Evolutionary conservation across 1,140 invertebrate species (phyloP).

Genomic region (Nilaparvata lugens): DNA sequence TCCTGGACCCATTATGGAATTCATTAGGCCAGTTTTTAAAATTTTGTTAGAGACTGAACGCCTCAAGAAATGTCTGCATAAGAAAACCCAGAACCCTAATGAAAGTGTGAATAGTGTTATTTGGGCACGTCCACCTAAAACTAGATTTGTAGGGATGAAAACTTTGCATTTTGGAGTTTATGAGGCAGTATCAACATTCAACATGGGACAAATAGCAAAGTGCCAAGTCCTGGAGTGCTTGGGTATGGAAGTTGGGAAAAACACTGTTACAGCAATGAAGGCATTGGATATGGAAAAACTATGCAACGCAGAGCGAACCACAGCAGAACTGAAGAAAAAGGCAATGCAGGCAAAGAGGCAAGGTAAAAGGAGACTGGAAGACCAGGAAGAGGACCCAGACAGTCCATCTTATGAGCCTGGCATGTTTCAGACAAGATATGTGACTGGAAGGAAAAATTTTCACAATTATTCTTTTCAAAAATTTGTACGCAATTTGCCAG

Average conservation of each 20-base stretch:
- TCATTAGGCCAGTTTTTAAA: constrained; percentile 23
- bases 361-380: too few relatives aligned
- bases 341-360: too few relatives aligned
- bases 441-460: too few relatives aligned
- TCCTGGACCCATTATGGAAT: constrained; percentile 1
- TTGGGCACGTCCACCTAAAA: constrained; percentile 24
- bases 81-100: constrained; percentile 24
- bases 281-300: too few relatives aligned
- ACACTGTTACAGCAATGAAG: constrained; percentile 3
- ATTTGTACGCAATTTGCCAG: too few relatives aligned
- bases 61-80: constrained; percentile 17
- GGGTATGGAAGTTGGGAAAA: constrained; percentile 10
- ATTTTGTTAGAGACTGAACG: constrained; percentile 12
- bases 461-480: too few relatives aligned
- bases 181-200: constrained; percentile 5
- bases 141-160: constrained; percentile 20
- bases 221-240: constrained; percentile 7
- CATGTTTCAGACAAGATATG: too few relatives aligned
- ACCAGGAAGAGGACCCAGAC: too few relatives aligned
- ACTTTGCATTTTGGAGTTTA: constrained; percentile 22
- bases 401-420: too few relatives aligned
- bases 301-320: too few relatives aligned
- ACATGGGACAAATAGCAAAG: constrained; percentile 7
- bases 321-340: too few relatives aligned
- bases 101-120: constrained; percentile 24